Conservation (phyloP, 1,140 invertebrate species). For the Lepidurus packardi region DNA sequence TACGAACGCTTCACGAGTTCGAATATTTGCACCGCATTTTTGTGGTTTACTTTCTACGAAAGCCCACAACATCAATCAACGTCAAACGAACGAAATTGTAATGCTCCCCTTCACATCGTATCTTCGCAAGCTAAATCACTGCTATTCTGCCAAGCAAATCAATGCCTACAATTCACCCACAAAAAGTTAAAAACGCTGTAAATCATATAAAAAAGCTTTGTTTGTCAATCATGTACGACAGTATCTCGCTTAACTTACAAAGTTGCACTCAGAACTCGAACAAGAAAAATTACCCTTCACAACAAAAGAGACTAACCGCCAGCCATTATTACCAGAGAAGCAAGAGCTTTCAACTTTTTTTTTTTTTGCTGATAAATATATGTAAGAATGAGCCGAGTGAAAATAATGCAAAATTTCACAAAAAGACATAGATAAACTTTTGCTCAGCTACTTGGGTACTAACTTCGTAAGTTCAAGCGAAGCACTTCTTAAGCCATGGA, state of each 20-base stretch:
- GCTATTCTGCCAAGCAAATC: no score
- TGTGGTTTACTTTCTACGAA: no score
- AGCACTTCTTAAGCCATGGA: not conserved
- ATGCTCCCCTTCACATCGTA: no score
- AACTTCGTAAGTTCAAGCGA: conserved; percentile 1
- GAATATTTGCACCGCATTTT: no score
- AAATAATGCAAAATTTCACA: no score
- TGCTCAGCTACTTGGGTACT: not conserved
- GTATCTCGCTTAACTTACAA: not conserved
- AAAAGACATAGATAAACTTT: not conserved
- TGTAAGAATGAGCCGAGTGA: no score
- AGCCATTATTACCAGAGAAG: no score
- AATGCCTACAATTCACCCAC: not conserved
- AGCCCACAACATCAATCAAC: no score
- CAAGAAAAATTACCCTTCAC: not conserved
- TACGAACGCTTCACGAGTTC: no score
- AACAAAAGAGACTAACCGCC: not conserved
- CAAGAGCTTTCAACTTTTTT: not conserved
- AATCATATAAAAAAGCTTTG: not conserved
- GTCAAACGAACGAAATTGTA: no score
- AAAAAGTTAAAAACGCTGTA: not conserved
- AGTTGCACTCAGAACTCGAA: not conserved
- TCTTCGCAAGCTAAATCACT: no score
- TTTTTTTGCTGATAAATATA: no score
- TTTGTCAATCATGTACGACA: not conserved